A percentile compares a stretch with the other conserved stretches of the same genome.
Evolutionary conservation across 1,140 invertebrate species (phyloP).

Genomic region (Drosophila murphyi): DNA sequence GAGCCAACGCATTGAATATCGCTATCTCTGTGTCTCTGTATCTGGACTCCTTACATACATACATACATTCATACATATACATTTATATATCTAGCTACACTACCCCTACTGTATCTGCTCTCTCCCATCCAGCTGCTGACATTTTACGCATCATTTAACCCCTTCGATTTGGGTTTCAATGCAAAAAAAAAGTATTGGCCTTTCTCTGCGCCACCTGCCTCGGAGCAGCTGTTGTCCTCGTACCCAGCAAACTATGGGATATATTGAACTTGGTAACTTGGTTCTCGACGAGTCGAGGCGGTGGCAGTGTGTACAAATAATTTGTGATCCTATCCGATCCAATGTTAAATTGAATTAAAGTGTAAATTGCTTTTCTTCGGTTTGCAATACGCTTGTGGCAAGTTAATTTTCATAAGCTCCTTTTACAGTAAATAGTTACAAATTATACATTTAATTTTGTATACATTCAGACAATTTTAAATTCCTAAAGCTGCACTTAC

Average conservation of each 20-base stretch:
- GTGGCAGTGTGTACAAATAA: not conserved
- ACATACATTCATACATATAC: too few species aligned
- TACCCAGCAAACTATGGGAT: not conserved
- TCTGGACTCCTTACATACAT: too few species aligned
- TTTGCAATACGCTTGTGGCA: too few species aligned
- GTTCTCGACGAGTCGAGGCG: too few species aligned
- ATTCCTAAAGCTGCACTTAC: too few species aligned
- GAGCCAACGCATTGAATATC: constrained; percentile 35
- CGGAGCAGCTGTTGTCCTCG: constrained; percentile 25
- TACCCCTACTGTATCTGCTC: not conserved
- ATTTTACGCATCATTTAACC: constrained; percentile 73
- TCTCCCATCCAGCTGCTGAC: constrained; percentile 15
- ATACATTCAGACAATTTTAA: too few species aligned
- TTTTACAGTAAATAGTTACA: too few species aligned
- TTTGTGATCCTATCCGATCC: constrained; percentile 19
- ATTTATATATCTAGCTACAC: constrained; percentile 2
- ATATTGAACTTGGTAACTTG: constrained; percentile 50
- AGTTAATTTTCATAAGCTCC: too few species aligned
- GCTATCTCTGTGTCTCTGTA: not conserved
- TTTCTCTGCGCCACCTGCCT: constrained; percentile 6
- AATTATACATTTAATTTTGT: too few species aligned
- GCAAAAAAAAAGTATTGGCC: constrained; percentile 31
- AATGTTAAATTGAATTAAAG: not conserved
- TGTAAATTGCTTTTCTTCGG: not conserved
- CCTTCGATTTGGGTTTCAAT: constrained; percentile 63